Evolutionary conservation across 2,888 invertebrate species (phyloP).

Genomic region (Craniophora ligustri): DNA sequence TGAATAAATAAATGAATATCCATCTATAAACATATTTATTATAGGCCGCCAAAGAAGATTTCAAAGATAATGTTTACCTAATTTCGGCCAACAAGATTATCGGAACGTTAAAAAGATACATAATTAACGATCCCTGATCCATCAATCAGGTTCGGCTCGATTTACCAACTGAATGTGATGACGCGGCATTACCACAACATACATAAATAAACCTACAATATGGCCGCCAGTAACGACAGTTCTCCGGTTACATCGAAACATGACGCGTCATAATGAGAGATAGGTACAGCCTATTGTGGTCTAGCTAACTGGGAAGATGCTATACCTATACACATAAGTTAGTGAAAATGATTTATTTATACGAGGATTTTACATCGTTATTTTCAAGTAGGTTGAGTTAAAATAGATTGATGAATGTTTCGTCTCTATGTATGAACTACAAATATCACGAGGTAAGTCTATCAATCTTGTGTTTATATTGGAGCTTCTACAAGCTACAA

Average conservation of each 20-base stretch:
- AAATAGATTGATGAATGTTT: too few species aligned
- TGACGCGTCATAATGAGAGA: slow-evolving; percentile 44
- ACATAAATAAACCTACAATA: too few species aligned
- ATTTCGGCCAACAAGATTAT: slow-evolving; percentile 43
- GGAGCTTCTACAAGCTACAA: too few species aligned
- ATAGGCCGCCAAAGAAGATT: too few species aligned
- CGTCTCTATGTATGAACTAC: too few species aligned
- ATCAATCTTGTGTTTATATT: too few species aligned
- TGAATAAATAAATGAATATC: too few species aligned
- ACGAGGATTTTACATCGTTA: background rate
- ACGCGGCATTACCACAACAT: slow-evolving; percentile 62
- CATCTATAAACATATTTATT: too few species aligned
- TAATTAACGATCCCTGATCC: slow-evolving; percentile 71
- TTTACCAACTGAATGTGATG: slow-evolving; percentile 78
- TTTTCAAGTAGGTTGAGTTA: background rate
- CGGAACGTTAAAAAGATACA: slow-evolving; percentile 26
- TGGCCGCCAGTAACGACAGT: slow-evolving; percentile 29
- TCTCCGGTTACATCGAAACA: slow-evolving; percentile 48
- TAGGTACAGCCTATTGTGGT: slow-evolving; percentile 23
- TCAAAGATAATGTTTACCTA: too few species aligned
- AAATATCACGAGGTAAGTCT: too few species aligned
- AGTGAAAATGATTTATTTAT: background rate
- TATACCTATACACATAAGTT: background rate
- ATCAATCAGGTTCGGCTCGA: slow-evolving; percentile 74
- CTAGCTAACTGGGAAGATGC: slow-evolving; percentile 3